Evolutionary conservation across 2,888 invertebrate species (phyloP).

Genomic region (Drosophila mulleri): DNA sequence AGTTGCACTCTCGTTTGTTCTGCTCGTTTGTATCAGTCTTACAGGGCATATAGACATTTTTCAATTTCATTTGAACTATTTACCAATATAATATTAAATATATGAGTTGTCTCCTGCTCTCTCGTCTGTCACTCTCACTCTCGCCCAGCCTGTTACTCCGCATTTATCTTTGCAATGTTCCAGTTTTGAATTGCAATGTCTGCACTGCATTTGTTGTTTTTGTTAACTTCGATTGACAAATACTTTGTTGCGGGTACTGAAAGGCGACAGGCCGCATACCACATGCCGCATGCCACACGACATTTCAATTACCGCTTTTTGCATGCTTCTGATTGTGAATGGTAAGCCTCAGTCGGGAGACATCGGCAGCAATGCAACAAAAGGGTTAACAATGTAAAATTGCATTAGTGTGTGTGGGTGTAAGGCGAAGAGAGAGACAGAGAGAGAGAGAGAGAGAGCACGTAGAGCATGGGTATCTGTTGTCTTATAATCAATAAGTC

Average conservation of each 20-base stretch:
- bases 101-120: background rate
- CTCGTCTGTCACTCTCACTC: background rate
- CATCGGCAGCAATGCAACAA: conserved; percentile 17
- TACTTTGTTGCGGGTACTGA: conserved; percentile 19
- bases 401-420: background rate
- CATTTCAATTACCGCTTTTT: conserved; percentile 33
- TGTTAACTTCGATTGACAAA: conserved; percentile 26
- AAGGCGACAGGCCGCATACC: conserved; percentile 31
- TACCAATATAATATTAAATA: background rate
- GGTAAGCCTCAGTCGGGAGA: conserved; percentile 15
- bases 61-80: background rate
- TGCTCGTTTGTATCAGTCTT: too few species aligned
- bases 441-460: background rate
- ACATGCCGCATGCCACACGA: conserved; percentile 15
- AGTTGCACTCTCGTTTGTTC: background rate
- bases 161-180: background rate
- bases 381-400: conserved; percentile 14
- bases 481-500: conserved; percentile 42
- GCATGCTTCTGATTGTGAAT: conserved; percentile 40
- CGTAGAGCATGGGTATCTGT: conserved; percentile 16
- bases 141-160: too few species aligned
- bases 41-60: background rate
- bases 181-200: conserved; percentile 9
- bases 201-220: background rate
- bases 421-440: too few species aligned